Conservation (phyloP, 2,888 invertebrate species). For the Theretra japonica region DNA sequence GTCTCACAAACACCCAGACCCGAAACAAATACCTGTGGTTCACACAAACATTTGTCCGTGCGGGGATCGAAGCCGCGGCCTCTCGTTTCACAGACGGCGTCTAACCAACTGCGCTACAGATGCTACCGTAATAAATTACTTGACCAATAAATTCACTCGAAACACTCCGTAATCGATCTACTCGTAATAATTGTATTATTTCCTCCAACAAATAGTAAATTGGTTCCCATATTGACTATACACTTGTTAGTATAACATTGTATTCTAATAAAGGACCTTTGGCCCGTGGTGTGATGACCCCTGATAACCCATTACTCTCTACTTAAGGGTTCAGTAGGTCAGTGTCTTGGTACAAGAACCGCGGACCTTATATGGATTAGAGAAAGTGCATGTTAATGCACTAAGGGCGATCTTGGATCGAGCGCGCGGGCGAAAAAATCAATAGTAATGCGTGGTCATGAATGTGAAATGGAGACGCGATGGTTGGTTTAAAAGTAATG, state of each 20-base stretch:
- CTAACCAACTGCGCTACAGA: too few species aligned
- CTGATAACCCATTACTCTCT: conserved; percentile 18
- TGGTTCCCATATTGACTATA: conserved; percentile 8
- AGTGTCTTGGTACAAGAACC: background rate
- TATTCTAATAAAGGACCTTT: conserved; percentile 21
- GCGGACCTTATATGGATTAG: conserved; percentile 32
- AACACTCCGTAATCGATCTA: background rate
- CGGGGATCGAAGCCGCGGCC: too few species aligned
- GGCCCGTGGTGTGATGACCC: conserved; percentile 12
- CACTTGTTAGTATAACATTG: conserved; percentile 20
- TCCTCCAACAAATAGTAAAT: background rate
- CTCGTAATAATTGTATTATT: background rate
- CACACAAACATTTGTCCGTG: too few species aligned
- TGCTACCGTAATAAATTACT: too few species aligned
- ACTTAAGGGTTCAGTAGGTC: conserved; percentile 23
- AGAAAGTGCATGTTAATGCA: conserved; percentile 29
- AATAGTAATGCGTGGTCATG: background rate
- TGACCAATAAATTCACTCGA: too few species aligned
- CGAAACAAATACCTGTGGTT: too few species aligned
- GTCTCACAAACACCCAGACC: too few species aligned
- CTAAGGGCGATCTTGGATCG: conserved; percentile 12
- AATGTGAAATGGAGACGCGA: background rate
- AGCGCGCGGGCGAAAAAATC: background rate
- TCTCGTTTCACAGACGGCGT: too few species aligned
- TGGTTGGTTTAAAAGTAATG: too few species aligned